phyloP scores from a whole-genome alignment of 2,797 vertebrate genomes.

The Hipposideros larvatus region DNA sequence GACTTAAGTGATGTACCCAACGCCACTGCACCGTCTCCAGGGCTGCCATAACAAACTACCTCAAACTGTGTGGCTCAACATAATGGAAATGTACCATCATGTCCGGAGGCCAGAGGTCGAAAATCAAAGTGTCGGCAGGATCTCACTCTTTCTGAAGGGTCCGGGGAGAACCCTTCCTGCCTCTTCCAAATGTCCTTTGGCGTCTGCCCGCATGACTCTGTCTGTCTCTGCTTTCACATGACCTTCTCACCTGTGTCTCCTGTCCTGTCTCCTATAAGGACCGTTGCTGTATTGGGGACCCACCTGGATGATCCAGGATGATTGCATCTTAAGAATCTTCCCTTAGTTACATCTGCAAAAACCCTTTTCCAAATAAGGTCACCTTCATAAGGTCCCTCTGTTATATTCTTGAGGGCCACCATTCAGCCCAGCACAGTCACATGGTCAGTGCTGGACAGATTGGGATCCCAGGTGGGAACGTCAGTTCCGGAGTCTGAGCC shows the following conservation, averaged over 20 bases:
- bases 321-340: neutral
- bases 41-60: too few species aligned
- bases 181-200: too few species aligned
- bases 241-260: neutral
- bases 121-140: neutral
- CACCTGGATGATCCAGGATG: neutral
- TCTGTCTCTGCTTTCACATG: accelerated
- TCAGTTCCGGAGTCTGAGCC: neutral
- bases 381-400: accelerated
- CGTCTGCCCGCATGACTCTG: too few species aligned
- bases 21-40: too few species aligned
- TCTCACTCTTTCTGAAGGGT: too few species aligned
- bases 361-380: neutral
- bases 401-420: neutral
- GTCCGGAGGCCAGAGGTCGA: neutral
- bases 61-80: neutral
- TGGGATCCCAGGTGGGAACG: too few species aligned
- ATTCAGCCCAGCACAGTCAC: neutral
- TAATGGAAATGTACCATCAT: neutral
- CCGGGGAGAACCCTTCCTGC: too few species aligned
- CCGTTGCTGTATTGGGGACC: neutral
- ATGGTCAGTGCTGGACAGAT: too few species aligned
- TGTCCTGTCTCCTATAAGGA: neutral
- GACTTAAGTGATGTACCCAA: neutral
- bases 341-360: neutral